Evolutionary conservation across 2,888 invertebrate species (phyloP).

Genomic region (Drosophila paucipuncta): DNA sequence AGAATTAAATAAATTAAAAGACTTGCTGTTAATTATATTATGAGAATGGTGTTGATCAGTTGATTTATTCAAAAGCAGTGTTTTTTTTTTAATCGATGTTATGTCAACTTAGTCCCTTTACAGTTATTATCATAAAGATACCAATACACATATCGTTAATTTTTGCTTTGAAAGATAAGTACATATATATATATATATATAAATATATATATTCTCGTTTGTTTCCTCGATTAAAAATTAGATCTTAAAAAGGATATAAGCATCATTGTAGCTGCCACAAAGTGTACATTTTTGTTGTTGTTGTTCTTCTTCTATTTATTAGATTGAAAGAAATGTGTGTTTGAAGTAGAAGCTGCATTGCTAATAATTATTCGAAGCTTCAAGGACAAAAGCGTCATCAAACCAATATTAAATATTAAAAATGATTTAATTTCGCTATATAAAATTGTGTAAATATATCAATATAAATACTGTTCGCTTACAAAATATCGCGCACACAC

Average conservation of each 20-base stretch:
- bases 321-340: conserved; percentile 26
- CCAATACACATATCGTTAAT: conserved; percentile 41
- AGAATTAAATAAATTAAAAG: background rate
- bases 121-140: conserved; percentile 66
- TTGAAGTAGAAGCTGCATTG: conserved; percentile 44
- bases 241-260: conserved; percentile 73
- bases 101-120: conserved; percentile 60
- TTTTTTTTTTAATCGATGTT: conserved; percentile 54
- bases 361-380: conserved; percentile 59
- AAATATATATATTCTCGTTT: conserved; percentile 27
- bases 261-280: conserved; percentile 76
- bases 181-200: conserved; percentile 35
- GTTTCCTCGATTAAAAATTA: conserved; percentile 61
- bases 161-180: conserved; percentile 39
- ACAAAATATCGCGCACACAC: conserved; percentile 60
- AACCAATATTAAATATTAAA: conserved; percentile 52
- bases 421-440: conserved; percentile 78
- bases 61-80: conserved; percentile 73
- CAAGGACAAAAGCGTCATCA: conserved; percentile 52
- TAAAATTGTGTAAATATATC: conserved; percentile 78
- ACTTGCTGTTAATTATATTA: conserved; percentile 10
- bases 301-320: conserved; percentile 30
- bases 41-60: conserved; percentile 52
- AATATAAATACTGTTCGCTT: conserved; percentile 82
- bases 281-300: conserved; percentile 44